phyloP scores from a whole-genome alignment of 2,888 invertebrate species.

The Theodoxus fluviatilis region DNA sequence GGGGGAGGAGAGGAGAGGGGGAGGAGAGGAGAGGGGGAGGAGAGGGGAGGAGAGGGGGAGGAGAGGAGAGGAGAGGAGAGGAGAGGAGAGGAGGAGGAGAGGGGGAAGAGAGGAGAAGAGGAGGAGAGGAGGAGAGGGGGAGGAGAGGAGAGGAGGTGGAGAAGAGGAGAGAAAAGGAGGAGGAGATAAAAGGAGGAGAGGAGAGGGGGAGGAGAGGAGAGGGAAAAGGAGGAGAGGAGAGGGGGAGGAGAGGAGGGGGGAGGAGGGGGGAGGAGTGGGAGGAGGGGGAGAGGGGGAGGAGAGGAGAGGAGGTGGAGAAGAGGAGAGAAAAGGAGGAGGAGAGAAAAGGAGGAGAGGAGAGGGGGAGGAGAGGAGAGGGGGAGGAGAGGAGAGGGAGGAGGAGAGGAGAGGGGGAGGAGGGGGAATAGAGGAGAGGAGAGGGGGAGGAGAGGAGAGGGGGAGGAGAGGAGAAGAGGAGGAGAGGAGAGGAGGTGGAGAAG shows the following conservation, averaged over 20 bases:
- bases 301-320: too few species aligned
- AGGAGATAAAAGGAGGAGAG: constrained; percentile 19
- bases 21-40: constrained; percentile 17
- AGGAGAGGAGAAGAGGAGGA: constrained; percentile 15
- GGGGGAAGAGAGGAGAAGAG: too few species aligned
- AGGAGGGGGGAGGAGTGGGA: constrained; percentile 19
- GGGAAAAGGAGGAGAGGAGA: neutral
- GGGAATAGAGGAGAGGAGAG: constrained; percentile 4
- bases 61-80: too few species aligned
- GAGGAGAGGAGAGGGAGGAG: constrained; percentile 19
- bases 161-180: constrained; percentile 20
- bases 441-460: neutral
- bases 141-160: neutral
- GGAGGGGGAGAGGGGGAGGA: neutral
- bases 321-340: too few species aligned
- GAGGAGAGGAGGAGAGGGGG: neutral
- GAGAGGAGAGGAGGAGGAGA: too few species aligned
- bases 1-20: neutral
- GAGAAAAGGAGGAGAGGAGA: neutral
- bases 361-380: neutral
- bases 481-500: constrained; percentile 10
- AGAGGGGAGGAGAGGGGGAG: constrained; percentile 16
- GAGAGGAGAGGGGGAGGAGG: constrained; percentile 14
- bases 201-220: constrained; percentile 14
- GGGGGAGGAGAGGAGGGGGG: constrained; percentile 8